phyloP scores from a whole-genome alignment of 2,797 vertebrate species.

The Silurus lanzhouensis region DNA sequence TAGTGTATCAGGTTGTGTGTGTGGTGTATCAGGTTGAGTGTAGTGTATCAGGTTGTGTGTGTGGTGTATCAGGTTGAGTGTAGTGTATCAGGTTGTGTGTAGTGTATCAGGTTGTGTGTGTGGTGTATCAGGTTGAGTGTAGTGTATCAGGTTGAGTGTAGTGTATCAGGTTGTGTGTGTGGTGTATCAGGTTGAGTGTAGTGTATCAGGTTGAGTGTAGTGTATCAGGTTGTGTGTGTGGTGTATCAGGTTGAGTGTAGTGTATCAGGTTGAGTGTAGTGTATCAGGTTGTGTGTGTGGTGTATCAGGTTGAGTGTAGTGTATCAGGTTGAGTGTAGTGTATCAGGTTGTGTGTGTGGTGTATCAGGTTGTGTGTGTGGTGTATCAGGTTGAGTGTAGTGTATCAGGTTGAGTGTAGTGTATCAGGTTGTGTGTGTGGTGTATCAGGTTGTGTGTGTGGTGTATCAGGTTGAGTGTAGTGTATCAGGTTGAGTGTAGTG shows the following conservation, averaged over 20 bases:
- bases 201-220: not conserved
- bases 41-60: not conserved
- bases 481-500: not conserved
- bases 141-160: too few relatives aligned
- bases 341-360: not conserved
- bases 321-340: not conserved
- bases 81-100: too few relatives aligned
- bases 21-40: too few relatives aligned
- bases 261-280: too few relatives aligned
- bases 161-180: not conserved
- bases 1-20: not conserved
- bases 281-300: too few relatives aligned
- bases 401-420: too few relatives aligned
- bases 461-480: not conserved
- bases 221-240: too few relatives aligned
- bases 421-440: not conserved
- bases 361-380: not conserved
- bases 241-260: too few relatives aligned
- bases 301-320: too few relatives aligned
- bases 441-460: not conserved
- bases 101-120: not conserved
- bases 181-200: too few relatives aligned
- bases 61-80: too few relatives aligned
- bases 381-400: not conserved
- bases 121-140: too few relatives aligned